A percentile compares a stretch with the other conserved stretches of the same genome.
phyloP scores from a whole-genome alignment of 2,888 invertebrate species.

The Iphiclides podalirius region DNA sequence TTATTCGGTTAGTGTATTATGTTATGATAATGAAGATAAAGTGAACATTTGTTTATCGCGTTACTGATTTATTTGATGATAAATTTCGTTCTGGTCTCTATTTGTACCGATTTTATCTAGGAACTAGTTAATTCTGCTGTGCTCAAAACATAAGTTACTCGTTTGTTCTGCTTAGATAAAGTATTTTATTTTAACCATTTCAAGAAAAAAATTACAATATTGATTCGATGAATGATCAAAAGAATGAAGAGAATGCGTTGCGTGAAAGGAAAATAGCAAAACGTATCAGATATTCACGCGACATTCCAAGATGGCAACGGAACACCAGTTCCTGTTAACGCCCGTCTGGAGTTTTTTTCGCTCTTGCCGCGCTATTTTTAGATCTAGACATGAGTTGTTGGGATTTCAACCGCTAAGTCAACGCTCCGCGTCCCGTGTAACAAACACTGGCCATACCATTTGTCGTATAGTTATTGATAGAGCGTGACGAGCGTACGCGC shows the following conservation, averaged over 20 bases:
- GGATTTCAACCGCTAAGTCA: constrained; percentile 30
- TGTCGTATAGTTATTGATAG: constrained; percentile 30
- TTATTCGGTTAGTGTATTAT: constrained; percentile 23
- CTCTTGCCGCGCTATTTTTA: constrained; percentile 11
- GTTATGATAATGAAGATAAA: constrained; percentile 16
- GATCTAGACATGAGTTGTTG: constrained; percentile 19
- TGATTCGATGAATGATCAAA: too few relatives aligned
- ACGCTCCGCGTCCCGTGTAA: constrained; percentile 29
- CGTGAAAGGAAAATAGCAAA: background rate
- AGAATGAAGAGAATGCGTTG: background rate
- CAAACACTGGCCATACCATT: too few relatives aligned
- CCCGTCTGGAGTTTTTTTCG: constrained; percentile 16
- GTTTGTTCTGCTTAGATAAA: too few relatives aligned
- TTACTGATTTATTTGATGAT: too few relatives aligned
- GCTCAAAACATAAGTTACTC: too few relatives aligned
- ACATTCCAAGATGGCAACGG: background rate
- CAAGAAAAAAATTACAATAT: too few relatives aligned
- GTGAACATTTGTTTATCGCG: constrained; percentile 2
- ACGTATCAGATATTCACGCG: background rate
- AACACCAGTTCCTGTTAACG: constrained; percentile 16
- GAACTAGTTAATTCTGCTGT: background rate
- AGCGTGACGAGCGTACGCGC: constrained; percentile 29
- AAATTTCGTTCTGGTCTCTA: background rate
- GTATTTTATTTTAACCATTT: background rate
- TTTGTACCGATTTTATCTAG: background rate